Evolutionary conservation across 2,113 vertebrate genomes (phyloP).

Genomic region (Anguilla rostrata): DNA sequence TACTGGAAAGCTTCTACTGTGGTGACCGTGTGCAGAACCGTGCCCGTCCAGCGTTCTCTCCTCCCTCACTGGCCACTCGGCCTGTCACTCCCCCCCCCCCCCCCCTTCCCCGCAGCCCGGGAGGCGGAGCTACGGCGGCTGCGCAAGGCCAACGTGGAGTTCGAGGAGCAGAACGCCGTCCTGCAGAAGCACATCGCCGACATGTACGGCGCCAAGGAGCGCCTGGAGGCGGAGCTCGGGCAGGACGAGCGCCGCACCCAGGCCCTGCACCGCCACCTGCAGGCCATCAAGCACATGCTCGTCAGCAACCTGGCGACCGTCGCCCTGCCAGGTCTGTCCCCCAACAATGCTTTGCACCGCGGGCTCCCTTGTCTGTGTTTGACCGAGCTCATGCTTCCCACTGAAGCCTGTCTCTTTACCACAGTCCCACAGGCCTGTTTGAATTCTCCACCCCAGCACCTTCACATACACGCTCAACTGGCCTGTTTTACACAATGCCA

Average conservation of each 20-base stretch:
- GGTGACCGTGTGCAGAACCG: background rate
- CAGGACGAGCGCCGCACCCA: slow-evolving; percentile 89
- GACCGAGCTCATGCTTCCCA: too few relatives aligned
- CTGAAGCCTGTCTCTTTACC: too few relatives aligned
- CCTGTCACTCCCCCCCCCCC: background rate
- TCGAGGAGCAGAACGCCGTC: slow-evolving; percentile 93
- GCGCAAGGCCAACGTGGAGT: slow-evolving; percentile 93
- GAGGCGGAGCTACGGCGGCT: slow-evolving; percentile 91
- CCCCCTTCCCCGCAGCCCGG: slow-evolving; percentile 67
- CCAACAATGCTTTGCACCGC: background rate
- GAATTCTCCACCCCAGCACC: too few relatives aligned
- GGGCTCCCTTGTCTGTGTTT: rapidly evolving
- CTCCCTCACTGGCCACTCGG: background rate
- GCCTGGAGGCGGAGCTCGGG: slow-evolving; percentile 89
- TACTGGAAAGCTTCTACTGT: background rate
- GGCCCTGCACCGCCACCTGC: slow-evolving; percentile 87
- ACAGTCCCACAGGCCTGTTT: background rate
- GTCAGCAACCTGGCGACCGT: slow-evolving; percentile 85
- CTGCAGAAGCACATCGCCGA: slow-evolving; percentile 93
- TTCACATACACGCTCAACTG: too few relatives aligned
- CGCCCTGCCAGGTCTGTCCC: slow-evolving; percentile 83
- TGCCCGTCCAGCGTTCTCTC: background rate
- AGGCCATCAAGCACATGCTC: slow-evolving; percentile 86
- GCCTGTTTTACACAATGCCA: too few relatives aligned
- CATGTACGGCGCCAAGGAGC: slow-evolving; percentile 94